Evolutionary conservation across 1,140 invertebrate species (phyloP).

Genomic region (Leptinotarsa defecta): DNA sequence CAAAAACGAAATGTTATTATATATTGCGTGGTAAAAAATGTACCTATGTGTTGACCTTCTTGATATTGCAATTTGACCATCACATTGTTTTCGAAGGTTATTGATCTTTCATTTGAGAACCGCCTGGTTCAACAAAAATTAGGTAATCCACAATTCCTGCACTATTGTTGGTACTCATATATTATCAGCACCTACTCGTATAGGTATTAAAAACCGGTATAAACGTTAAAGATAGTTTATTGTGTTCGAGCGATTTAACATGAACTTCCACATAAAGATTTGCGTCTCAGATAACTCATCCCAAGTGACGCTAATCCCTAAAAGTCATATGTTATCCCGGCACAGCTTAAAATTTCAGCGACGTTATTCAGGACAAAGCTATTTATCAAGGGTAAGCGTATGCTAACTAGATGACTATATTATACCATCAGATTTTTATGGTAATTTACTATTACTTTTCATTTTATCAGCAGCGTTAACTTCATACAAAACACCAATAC

Average conservation of each 20-base stretch:
- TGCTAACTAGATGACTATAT: slow-evolving; percentile 46
- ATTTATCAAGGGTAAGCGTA: slow-evolving; percentile 43
- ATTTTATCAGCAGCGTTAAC: not conserved
- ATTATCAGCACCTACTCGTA: slow-evolving; percentile 41
- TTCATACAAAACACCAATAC: no score
- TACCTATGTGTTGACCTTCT: no score
- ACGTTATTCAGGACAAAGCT: slow-evolving; percentile 34
- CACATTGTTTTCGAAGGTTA: not conserved
- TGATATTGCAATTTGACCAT: no score
- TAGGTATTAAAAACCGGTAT: slow-evolving; percentile 44
- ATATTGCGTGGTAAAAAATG: no score
- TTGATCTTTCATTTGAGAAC: not conserved
- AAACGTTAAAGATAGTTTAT: slow-evolving; percentile 48
- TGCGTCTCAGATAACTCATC: slow-evolving; percentile 42
- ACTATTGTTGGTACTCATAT: slow-evolving; percentile 27
- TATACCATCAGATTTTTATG: slow-evolving; percentile 31
- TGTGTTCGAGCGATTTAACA: slow-evolving; percentile 46
- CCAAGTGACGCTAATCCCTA: slow-evolving; percentile 40
- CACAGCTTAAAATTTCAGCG: slow-evolving; percentile 45
- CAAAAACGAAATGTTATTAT: no score
- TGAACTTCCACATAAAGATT: slow-evolving; percentile 47
- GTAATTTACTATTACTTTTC: slow-evolving; percentile 6
- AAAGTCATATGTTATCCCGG: slow-evolving; percentile 42
- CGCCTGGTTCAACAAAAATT: not conserved
- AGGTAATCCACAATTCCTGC: not conserved